phyloP scores from a whole-genome alignment of 64 coral and sea anemone species.

The Actinia tenebrosa region DNA sequence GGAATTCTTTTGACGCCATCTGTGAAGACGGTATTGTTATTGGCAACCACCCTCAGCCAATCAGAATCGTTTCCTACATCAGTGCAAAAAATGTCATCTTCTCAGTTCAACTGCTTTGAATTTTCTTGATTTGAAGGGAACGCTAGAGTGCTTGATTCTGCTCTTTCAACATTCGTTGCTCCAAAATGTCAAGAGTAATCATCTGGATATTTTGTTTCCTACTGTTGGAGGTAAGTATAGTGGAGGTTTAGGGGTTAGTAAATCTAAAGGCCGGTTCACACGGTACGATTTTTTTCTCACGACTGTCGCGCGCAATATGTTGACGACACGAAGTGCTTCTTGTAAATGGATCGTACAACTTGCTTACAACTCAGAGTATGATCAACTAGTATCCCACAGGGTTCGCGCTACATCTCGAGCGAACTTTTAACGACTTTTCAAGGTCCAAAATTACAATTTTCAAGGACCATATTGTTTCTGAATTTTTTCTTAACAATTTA shows the following conservation, averaged over 20 bases:
- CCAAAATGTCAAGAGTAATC: background rate
- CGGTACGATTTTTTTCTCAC: too few relatives aligned
- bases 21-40: background rate
- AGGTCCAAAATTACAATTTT: too few relatives aligned
- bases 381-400: too few relatives aligned
- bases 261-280: background rate
- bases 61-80: background rate
- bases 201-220: background rate
- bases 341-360: too few relatives aligned
- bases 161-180: background rate
- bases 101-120: background rate
- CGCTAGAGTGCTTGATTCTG: background rate
- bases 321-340: too few relatives aligned
- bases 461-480: too few relatives aligned
- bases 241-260: background rate
- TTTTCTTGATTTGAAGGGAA: conserved; percentile 4
- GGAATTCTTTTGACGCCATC: background rate
- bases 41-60: background rate
- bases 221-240: background rate
- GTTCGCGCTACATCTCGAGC: too few relatives aligned
- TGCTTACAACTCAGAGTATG: too few relatives aligned
- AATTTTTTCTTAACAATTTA: too few relatives aligned
- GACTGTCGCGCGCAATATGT: too few relatives aligned
- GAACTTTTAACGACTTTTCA: too few relatives aligned
- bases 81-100: background rate